These are phyloP conservation scores for Vespertilio murinus DNA, from an alignment of 2,797 vertebrate genomes.

Conservation along the genomic window DNA sequence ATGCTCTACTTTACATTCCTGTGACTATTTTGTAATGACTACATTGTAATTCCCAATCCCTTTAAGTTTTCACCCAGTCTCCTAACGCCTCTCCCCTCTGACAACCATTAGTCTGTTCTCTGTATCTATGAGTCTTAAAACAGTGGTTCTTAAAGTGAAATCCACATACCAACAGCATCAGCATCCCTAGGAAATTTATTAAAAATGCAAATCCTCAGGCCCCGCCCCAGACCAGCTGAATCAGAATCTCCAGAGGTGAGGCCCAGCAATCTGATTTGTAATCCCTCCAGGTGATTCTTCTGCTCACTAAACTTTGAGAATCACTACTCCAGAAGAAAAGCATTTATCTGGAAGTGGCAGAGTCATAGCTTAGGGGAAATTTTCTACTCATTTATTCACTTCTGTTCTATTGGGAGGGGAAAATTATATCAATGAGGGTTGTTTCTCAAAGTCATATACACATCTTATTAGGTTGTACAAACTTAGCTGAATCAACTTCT, in stretches of 20 bases:
- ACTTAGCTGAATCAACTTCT: neutral
- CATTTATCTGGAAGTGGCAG: neutral
- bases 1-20: neutral
- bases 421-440: neutral
- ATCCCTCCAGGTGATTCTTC: neutral
- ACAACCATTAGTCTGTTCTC: neutral
- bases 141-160: neutral
- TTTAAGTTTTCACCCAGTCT: neutral
- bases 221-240: neutral
- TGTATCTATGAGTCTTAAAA: neutral
- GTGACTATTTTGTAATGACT: neutral
- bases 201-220: neutral
- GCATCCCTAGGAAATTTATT: neutral
- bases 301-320: neutral
- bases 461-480: neutral
- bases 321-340: neutral
- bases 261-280: neutral
- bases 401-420: neutral
- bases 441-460: neutral
- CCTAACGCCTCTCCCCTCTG: neutral
- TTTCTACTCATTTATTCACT: neutral
- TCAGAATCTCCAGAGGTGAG: neutral
- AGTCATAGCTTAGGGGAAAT: neutral
- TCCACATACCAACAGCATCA: neutral
- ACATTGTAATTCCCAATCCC: neutral